Conservation (phyloP, 2,888 invertebrate species). For the Leptura quadrifasciata region DNA sequence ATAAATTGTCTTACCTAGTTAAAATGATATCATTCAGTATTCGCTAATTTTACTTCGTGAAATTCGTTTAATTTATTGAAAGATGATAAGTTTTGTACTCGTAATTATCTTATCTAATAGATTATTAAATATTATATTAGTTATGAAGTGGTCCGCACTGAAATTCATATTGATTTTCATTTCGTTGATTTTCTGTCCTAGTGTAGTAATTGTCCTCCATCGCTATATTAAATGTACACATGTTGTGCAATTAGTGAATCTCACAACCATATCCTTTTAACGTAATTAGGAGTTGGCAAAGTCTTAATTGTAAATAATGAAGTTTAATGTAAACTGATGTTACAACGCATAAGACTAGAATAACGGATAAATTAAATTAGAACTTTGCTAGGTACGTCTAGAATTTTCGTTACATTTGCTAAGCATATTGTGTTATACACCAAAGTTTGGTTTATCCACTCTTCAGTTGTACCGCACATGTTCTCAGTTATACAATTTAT, state of each 20-base stretch:
- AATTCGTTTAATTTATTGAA: too few species aligned
- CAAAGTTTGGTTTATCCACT: slow-evolving; percentile 12
- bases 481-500: background rate
- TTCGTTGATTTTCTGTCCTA: background rate
- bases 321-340: slow-evolving; percentile 57
- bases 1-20: too few species aligned
- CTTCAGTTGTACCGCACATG: background rate
- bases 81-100: too few species aligned
- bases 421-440: slow-evolving; percentile 5
- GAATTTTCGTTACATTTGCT: slow-evolving; percentile 23
- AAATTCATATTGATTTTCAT: too few species aligned
- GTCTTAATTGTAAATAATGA: slow-evolving; percentile 65
- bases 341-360: slow-evolving; percentile 31
- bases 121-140: too few species aligned
- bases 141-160: too few species aligned
- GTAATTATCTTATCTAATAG: too few species aligned
- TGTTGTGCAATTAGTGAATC: slow-evolving; percentile 43
- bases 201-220: background rate
- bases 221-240: slow-evolving; percentile 28
- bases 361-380: slow-evolving; percentile 31
- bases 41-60: too few species aligned
- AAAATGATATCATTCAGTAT: too few species aligned
- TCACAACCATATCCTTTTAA: slow-evolving; percentile 59
- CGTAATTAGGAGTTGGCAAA: slow-evolving; percentile 64
- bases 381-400: slow-evolving; percentile 27